Evolutionary conservation across 2,113 vertebrate genomes (phyloP), one percentile per base, ranked within the genome.

Genomic region (Ammodytes marinus): DNA sequence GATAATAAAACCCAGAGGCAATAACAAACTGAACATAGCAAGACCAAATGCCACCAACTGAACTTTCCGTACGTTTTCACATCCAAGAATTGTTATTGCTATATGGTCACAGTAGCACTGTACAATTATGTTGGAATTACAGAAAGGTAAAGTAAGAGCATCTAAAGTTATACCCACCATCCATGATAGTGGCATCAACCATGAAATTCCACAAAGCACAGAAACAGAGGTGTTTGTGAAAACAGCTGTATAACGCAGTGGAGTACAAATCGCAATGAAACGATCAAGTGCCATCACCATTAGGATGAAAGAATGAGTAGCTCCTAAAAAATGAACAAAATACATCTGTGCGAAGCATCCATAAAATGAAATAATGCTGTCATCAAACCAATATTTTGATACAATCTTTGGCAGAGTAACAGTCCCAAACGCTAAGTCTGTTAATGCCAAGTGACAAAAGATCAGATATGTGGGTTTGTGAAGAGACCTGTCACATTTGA

Each of bases 271-370:
- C 5, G 92, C 91, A 53, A 90, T 53, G 17, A 91, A 92, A 6
- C 93, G 90, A 82, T 93, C 93, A 1, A 92, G 66, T 2, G 93
- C 91, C 93, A 94, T 93, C 54, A 92, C 75, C 83, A 89, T 88
- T 74, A 94, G 40, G 15, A 94, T 80, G 43, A 91, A 90, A 27
- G 91, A 93, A 49, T 86, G 89, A 35, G 57, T 8, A 0, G 91
- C 37, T 5, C 85, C 89, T 37, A 92, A 52, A 42, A 66, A 89
- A 79, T 93, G 91, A 1, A 93, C 85, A 81, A 94, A 92, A 68
- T 75, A 93, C 91, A 93, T 93, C 55, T 94, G 92, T 2, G 47
- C 55, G 47, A 93, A 91, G 52, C 92, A 94, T 14, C 37, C 58
- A 0, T 74, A 63, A 47, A 92, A 94, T 6, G 81, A 86, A 42